Evolutionary conservation across 2,113 vertebrate species (phyloP), one percentile per base, ranked within the genome.

Genomic region (Globicephala melas): DNA sequence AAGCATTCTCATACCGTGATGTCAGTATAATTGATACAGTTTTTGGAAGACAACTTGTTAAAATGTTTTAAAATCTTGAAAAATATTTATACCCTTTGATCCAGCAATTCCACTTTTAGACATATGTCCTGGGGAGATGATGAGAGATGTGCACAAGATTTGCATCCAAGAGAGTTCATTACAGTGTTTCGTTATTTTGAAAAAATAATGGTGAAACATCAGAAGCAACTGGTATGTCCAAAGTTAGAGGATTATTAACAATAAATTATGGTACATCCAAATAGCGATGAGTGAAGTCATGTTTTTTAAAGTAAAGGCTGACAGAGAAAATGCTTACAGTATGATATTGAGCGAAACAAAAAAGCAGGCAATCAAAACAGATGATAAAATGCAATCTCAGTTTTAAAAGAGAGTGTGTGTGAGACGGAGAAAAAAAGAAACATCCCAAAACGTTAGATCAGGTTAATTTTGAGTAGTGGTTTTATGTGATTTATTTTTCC

Each of bases 61-160:
- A 73, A 73, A 41, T 41, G 31, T 50, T 53, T 84, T 68, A 67
- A 82, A 77, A 58, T 87, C 60, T 95, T 82, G 53, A 70, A 90
- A 85, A 90, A 47, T 62, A 53, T 76, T 85, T 91, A 76, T 70
- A 55, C 31, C 12, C 47, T 82, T 82, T 73, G 67, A 81, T 68
- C 28, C 20, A 90, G 60, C 33, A 68, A 47, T 62, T 86, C 20
- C 33, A 50, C 14, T 82, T 89, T 91, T 68, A 97, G 96, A 95
- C 94, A 87, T 79, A 60, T 26, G 31, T 38, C 77, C 70, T 55
- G 31, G 47, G 71, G 74, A 96, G 76, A 67, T 89, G 65, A 65
- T 25, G 53, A 70, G 68, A 96, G 15, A 68, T 4, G 14, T 58
- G 47, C 84, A 89, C 36, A 92, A 44, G 77, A 89, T 81, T n/a